These are phyloP conservation scores for Leptinotarsa lineolata DNA, from an alignment of 1,140 invertebrate species.

Conservation along the genomic window DNA sequence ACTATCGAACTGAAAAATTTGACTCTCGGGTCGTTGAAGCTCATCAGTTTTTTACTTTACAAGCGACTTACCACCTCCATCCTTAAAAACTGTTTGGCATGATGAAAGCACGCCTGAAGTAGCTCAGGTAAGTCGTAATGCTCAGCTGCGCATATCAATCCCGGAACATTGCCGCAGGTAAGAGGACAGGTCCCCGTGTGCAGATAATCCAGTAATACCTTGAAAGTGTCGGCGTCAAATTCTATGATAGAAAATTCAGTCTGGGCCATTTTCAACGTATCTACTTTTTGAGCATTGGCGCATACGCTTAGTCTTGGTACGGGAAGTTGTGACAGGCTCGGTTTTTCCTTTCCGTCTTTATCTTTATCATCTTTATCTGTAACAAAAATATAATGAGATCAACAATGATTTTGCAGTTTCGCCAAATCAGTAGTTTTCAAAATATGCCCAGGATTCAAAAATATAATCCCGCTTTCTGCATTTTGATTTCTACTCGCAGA, in stretches of 20 bases:
- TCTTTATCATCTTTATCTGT: conserved; percentile 70
- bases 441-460: not conserved
- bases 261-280: conserved; percentile 86
- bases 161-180: conserved; percentile 89
- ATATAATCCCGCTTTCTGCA: no score
- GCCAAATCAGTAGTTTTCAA: conserved; percentile 9
- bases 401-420: no score
- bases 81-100: conserved; percentile 89
- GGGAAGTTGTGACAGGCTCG: conserved; percentile 70
- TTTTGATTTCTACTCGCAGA: no score
- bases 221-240: conserved; percentile 92
- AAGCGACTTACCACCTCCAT: conserved; percentile 77
- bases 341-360: conserved; percentile 77
- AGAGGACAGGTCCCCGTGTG: conserved; percentile 90
- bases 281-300: conserved; percentile 91
- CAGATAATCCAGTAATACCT: conserved; percentile 86
- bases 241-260: conserved; percentile 95
- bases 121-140: conserved; percentile 93
- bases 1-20: no score
- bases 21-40: no score
- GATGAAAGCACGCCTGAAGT: conserved; percentile 92
- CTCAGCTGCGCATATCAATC: conserved; percentile 90
- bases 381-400: conserved; percentile 17
- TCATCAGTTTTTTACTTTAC: no score
- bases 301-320: conserved; percentile 89